These are phyloP conservation scores for Parnassius apollo DNA, from an alignment of 2,888 invertebrate genomes.

Conservation along the genomic window DNA sequence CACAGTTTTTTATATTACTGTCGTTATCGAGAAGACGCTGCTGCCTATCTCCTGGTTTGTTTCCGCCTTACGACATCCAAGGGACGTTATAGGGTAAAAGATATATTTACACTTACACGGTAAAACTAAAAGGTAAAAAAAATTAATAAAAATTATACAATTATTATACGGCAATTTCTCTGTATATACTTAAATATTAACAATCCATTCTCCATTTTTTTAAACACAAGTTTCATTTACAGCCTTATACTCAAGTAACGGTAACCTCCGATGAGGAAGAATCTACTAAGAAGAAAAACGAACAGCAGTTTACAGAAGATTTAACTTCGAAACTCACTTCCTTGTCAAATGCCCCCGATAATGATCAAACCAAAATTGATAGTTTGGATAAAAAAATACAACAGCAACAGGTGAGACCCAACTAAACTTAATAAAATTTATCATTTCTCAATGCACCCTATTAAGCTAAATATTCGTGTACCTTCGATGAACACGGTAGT, in stretches of 20 bases:
- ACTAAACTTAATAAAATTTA: conserved; percentile 24
- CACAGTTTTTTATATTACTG: too few relatives aligned
- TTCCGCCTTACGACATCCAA: too few relatives aligned
- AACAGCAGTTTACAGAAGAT: conserved; percentile 71
- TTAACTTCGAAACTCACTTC: conserved; percentile 77
- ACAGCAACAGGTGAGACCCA: conserved; percentile 82
- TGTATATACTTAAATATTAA: too few relatives aligned
- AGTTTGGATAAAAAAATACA: conserved; percentile 84
- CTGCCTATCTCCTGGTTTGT: too few relatives aligned
- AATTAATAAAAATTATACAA: too few relatives aligned
- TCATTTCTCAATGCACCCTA: neutral
- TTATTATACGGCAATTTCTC: too few relatives aligned
- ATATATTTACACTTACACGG: too few relatives aligned
- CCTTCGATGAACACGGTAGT: neutral
- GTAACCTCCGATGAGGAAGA: conserved; percentile 91
- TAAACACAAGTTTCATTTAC: conserved; percentile 38
- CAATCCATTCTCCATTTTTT: neutral
- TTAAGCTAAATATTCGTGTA: neutral
- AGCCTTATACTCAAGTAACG: conserved; percentile 86
- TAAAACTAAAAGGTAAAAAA: too few relatives aligned
- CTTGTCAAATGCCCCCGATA: conserved; percentile 31
- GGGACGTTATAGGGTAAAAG: too few relatives aligned
- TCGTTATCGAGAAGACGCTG: too few relatives aligned
- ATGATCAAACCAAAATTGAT: conserved; percentile 72
- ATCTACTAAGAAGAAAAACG: conserved; percentile 79